Evolutionary conservation across 2,797 vertebrate genomes (phyloP).

Genomic region (Microchirus variegatus): DNA sequence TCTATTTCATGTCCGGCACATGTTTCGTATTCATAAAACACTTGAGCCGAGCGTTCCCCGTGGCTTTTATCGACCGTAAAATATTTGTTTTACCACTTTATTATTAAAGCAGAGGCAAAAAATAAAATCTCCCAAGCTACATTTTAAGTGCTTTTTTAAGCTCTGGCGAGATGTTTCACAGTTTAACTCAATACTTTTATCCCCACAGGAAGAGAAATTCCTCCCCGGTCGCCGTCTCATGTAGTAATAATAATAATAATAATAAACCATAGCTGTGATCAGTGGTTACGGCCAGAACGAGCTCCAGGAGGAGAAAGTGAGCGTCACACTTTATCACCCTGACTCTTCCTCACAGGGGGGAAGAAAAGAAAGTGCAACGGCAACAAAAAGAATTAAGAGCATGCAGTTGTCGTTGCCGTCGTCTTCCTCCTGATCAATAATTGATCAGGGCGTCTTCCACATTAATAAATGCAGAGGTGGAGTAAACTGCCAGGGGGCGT

Average conservation of each 20-base stretch:
- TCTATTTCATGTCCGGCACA: neutral
- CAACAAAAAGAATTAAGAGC: constrained; percentile 27
- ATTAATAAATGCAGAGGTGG: constrained; percentile 56
- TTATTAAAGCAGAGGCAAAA: neutral
- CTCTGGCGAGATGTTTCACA: constrained; percentile 1
- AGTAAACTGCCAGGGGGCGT: constrained; percentile 10
- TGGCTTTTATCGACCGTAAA: neutral
- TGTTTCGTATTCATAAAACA: constrained; percentile 11
- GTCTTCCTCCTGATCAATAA: constrained; percentile 55
- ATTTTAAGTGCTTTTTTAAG: neutral
- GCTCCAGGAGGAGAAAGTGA: constrained; percentile 3
- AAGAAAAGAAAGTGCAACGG: neutral
- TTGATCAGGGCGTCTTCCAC: constrained; percentile 58
- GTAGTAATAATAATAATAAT: too few species aligned
- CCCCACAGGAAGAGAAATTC: constrained; percentile 8
- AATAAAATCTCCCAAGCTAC: neutral
- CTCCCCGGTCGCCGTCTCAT: constrained; percentile 4
- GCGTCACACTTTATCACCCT: constrained; percentile 30
- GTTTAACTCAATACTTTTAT: constrained; percentile 19
- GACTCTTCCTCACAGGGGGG: constrained; percentile 12
- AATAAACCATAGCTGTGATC: constrained; percentile 26
- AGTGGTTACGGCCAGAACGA: constrained; percentile 9
- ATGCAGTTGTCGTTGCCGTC: neutral
- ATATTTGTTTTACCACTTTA: neutral
- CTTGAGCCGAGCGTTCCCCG: neutral